phyloP scores from a whole-genome alignment of 2,888 invertebrate species.

The Drosophila stalkeri region DNA sequence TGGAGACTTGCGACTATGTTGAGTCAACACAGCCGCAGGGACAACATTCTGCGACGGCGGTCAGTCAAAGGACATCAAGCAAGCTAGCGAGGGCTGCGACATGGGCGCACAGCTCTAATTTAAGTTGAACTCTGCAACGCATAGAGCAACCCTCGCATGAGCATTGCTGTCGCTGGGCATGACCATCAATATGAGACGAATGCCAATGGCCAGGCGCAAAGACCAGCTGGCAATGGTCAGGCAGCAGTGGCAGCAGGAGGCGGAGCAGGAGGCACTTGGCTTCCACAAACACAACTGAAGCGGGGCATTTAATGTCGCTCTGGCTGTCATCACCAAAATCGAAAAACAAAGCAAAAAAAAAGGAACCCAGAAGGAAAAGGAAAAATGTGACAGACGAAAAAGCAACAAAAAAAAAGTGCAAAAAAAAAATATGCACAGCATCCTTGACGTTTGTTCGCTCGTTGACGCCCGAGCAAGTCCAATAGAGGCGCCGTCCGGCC shows the following conservation, averaged over 20 bases:
- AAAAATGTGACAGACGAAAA: conserved; percentile 38
- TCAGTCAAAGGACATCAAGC: conserved; percentile 56
- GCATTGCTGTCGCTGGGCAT: conserved; percentile 31
- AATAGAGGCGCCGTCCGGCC: conserved; percentile 28
- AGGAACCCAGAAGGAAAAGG: conserved; percentile 15
- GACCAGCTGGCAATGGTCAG: conserved; percentile 59
- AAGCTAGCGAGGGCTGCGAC: conserved; percentile 41
- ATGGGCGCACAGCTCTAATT: background rate
- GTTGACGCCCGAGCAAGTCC: conserved; percentile 69
- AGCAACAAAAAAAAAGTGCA: conserved; percentile 28
- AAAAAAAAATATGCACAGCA: conserved; percentile 68
- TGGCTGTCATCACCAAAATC: conserved; percentile 79
- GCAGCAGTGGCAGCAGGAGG: too few species aligned
- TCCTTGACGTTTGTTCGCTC: conserved; percentile 81
- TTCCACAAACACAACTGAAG: conserved; percentile 76
- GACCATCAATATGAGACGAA: conserved; percentile 75
- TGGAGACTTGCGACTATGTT: conserved; percentile 45
- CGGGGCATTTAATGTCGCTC: conserved; percentile 80
- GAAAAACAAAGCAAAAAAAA: conserved; percentile 59
- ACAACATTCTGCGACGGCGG: conserved; percentile 58
- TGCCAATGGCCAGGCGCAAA: conserved; percentile 41
- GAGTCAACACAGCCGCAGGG: conserved; percentile 75
- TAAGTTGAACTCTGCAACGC: background rate
- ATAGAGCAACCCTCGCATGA: conserved; percentile 45
- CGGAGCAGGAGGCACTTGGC: conserved; percentile 32